A percentile compares a stretch with the other conserved stretches of the same genome.
These are phyloP conservation scores for Agrotis ipsilon DNA, from an alignment of 2,888 invertebrate species.

Conservation along the genomic window DNA sequence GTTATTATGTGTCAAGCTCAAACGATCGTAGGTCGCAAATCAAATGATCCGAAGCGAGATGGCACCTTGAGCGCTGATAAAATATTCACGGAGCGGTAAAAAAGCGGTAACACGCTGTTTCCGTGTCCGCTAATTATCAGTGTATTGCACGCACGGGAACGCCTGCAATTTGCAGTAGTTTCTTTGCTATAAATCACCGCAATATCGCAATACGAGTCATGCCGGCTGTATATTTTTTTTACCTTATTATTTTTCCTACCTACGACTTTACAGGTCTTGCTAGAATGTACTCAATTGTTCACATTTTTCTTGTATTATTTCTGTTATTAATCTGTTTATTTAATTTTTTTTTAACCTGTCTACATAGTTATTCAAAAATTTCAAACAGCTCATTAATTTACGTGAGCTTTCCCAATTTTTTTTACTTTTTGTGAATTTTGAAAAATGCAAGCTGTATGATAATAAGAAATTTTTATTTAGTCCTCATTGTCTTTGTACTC, in stretches of 20 bases:
- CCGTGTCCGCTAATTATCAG: constrained; percentile 46
- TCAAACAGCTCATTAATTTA: not conserved
- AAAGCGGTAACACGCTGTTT: constrained; percentile 61
- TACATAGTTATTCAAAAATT: not conserved
- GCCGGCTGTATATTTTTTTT: constrained; percentile 43
- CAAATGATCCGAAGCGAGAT: constrained; percentile 80
- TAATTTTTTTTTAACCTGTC: not conserved
- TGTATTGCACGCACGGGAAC: constrained; percentile 46
- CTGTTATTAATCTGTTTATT: not conserved
- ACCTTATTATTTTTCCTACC: too few species aligned
- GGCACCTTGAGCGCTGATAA: constrained; percentile 79
- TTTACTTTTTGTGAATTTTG: not conserved
- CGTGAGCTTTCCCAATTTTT: too few species aligned
- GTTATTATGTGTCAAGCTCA: constrained; percentile 82
- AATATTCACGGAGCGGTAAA: constrained; percentile 74
- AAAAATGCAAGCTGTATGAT: constrained; percentile 5
- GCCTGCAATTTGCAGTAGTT: constrained; percentile 35
- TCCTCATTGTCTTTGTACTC: not conserved
- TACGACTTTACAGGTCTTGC: not conserved
- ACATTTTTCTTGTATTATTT: not conserved
- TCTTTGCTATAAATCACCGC: constrained; percentile 38
- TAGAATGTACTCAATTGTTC: constrained; percentile 1
- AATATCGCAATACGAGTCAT: constrained; percentile 21
- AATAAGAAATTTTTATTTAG: not conserved
- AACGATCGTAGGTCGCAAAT: constrained; percentile 77